Evolutionary conservation across 1,140 invertebrate genomes (phyloP).

Genomic region (Drosophila obscura): DNA sequence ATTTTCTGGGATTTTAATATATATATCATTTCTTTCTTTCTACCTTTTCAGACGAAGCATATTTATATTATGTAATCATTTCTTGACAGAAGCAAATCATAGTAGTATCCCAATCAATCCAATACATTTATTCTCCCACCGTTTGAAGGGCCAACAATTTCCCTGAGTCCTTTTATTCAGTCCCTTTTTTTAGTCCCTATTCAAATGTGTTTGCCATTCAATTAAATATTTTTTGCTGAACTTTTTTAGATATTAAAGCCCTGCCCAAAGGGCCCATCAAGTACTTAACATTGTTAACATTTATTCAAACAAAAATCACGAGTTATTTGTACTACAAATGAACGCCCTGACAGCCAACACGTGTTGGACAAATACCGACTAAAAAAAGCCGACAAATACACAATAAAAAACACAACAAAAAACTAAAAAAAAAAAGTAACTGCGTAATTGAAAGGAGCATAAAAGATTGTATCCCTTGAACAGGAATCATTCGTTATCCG

Average conservation of each 20-base stretch:
- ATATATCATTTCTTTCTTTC: not conserved
- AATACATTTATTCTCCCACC: too few species aligned
- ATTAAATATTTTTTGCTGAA: constrained; percentile 8
- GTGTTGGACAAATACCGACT: constrained; percentile 29
- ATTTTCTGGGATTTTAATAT: not conserved
- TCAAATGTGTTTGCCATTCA: not conserved
- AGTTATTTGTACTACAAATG: not conserved
- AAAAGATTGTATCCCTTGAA: not conserved
- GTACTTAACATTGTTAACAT: constrained; percentile 39
- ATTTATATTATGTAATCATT: not conserved
- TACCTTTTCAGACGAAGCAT: not conserved
- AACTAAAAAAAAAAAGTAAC: constrained; percentile 35
- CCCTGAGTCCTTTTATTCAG: not conserved
- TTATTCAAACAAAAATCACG: constrained; percentile 14
- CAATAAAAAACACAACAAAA: constrained; percentile 10
- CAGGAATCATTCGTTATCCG: constrained; percentile 12
- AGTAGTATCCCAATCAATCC: too few species aligned
- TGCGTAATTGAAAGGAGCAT: constrained; percentile 57
- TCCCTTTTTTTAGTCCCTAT: too few species aligned
- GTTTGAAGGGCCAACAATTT: not conserved
- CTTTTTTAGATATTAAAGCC: not conserved
- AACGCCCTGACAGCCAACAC: constrained; percentile 51
- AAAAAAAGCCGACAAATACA: not conserved
- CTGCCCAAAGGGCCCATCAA: constrained; percentile 5
- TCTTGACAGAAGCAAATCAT: not conserved